Conservation (phyloP, 2,797 vertebrate species). For the Mallotus villosus region DNA sequence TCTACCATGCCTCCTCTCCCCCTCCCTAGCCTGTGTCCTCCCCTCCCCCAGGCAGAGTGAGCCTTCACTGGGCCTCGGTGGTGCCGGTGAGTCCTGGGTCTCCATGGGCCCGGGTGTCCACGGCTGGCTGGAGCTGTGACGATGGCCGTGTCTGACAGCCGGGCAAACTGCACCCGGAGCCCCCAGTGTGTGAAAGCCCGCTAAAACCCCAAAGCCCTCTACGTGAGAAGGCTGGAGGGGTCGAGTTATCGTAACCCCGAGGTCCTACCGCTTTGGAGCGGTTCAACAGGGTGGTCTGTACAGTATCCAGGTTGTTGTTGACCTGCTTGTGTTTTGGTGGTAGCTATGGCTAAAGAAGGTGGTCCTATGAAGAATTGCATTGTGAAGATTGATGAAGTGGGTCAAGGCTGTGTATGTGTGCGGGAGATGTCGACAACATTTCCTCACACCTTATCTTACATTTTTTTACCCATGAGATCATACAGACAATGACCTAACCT, state of each 20-base stretch:
- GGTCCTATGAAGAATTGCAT: too few species aligned
- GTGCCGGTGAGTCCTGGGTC: constrained; percentile 56
- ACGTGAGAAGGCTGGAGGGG: background rate
- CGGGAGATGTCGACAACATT: background rate
- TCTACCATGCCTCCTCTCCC: background rate
- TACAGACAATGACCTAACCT: background rate
- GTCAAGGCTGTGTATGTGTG: background rate
- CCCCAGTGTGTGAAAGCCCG: constrained; percentile 8
- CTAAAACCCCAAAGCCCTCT: constrained; percentile 9
- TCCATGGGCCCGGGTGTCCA: constrained; percentile 47
- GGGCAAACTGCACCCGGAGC: constrained; percentile 55
- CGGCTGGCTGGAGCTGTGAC: constrained; percentile 62
- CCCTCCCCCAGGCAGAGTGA: constrained; percentile 18
- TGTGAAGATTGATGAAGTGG: too few species aligned
- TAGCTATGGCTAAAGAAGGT: too few species aligned
- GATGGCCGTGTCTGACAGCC: constrained; percentile 56
- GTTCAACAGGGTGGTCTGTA: constrained; percentile 43
- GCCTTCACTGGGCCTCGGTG: constrained; percentile 45
- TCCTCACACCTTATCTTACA: too few species aligned
- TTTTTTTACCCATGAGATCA: background rate
- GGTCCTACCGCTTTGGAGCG: constrained; percentile 28
- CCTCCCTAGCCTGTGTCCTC: background rate
- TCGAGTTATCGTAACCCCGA: constrained; percentile 66
- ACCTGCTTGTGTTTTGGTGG: too few species aligned
- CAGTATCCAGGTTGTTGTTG: background rate